These are phyloP conservation scores for Entomobrya multifasciata DNA, from an alignment of 2,888 invertebrate genomes.

Conservation along the genomic window DNA sequence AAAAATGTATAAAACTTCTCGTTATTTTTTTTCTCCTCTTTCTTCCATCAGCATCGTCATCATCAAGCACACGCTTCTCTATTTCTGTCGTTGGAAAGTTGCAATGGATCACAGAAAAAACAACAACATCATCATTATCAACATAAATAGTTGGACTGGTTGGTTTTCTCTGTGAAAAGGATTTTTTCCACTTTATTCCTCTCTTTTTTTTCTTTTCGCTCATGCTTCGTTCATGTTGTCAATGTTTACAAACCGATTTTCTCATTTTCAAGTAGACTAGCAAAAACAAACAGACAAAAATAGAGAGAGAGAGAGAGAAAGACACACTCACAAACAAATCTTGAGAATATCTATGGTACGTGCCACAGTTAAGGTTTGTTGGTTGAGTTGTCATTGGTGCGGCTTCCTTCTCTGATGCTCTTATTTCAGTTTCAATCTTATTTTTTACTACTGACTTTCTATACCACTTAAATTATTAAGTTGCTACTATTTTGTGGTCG, in stretches of 20 bases:
- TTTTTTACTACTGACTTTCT: neutral
- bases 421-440: neutral
- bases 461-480: too few relatives aligned
- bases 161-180: conserved; percentile 8
- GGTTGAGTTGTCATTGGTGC: conserved; percentile 6
- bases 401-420: neutral
- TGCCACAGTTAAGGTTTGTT: conserved; percentile 18
- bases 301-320: neutral
- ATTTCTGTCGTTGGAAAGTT: neutral
- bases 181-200: conserved; percentile 41
- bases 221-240: conserved; percentile 13
- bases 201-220: neutral
- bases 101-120: too few relatives aligned
- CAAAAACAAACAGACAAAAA: conserved; percentile 23
- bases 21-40: conserved; percentile 12
- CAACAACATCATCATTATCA: too few relatives aligned
- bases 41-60: neutral
- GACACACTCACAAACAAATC: neutral
- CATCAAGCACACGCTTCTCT: neutral
- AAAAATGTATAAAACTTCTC: conserved; percentile 26
- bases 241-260: conserved; percentile 61
- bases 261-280: conserved; percentile 45
- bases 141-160: too few relatives aligned
- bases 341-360: neutral
- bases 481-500: too few relatives aligned